Conservation (phyloP, 2,113 vertebrate genomes). For the Phalacrocorax aristotelis region DNA sequence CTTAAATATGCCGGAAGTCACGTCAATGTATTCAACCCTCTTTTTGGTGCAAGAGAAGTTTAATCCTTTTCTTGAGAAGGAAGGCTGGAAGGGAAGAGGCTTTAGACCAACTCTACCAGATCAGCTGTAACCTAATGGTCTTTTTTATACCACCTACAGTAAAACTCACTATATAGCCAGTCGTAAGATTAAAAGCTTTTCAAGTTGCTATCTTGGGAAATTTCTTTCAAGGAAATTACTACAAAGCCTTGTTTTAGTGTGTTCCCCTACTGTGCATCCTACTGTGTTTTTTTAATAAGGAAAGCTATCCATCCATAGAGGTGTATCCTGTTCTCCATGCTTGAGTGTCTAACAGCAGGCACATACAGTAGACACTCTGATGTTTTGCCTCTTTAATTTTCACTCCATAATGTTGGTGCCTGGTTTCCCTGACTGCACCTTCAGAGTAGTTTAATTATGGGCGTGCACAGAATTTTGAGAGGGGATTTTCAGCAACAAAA, state of each 20-base stretch:
- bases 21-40: neutral
- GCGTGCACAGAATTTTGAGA: constrained; percentile 53
- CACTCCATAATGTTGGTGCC: constrained; percentile 70
- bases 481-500: constrained; percentile 31
- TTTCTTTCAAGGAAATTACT: constrained; percentile 87
- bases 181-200: constrained; percentile 76
- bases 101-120: constrained; percentile 50
- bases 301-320: constrained; percentile 97
- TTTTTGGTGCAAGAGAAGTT: neutral
- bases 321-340: constrained; percentile 98
- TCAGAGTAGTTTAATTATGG: constrained; percentile 70
- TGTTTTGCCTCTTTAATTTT: constrained; percentile 80
- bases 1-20: neutral
- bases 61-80: constrained; percentile 14
- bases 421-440: constrained; percentile 72
- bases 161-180: constrained; percentile 67
- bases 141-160: constrained; percentile 69
- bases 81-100: neutral
- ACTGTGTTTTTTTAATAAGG: constrained; percentile 98
- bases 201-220: constrained; percentile 83
- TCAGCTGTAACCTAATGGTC: constrained; percentile 58
- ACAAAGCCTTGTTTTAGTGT: constrained; percentile 92
- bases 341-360: constrained; percentile 87
- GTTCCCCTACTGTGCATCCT: constrained; percentile 88
- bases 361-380: constrained; percentile 79